Evolutionary conservation across 2,888 invertebrate genomes (phyloP), one percentile per base, ranked within the genome.

Genomic region (Cantharis rufa): DNA sequence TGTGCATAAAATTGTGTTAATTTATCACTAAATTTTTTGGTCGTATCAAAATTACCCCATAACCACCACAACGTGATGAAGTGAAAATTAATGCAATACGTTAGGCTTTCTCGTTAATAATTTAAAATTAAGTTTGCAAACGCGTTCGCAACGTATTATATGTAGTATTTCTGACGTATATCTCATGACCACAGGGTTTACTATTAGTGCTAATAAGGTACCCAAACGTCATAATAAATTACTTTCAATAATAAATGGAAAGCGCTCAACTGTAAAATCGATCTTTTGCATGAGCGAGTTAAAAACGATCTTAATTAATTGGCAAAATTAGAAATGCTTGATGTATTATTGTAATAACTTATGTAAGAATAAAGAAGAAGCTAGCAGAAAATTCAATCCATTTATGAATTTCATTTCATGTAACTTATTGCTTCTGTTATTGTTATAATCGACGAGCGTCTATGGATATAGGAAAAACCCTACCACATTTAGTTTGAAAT

Each of bases 241-340:
- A 78, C 68, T 32, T 71, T 24, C 64, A 71, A 76, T 76, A 81
- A 82, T 81, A 81, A 78, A 80, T 77, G 75, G 74, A 79, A 81
- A 72, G 74, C 80, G 79, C 78, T 82, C 81, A 79, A 79, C 80
- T 70, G 78, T 78, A 80, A 82, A 83, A 83, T 82, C 81, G 79
- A 82, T 81, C 78, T 80, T 79, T 75, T 79, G 82, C 83, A 78
- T 81, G 79, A 81, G 75, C 76, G 79, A 74, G 70, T 74, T 72
- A 74, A 76, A 80, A 76, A 80, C 80, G 76, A 77, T 80, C 81
- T 80, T 82, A 82, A 83, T 85, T 82, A 83, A 83, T 84, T 83
- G 83, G 82, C 69, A 75, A 73, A 77, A 79, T 79, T 80, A 78
- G 76, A 72, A 77, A 69, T 70, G 72, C 24, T 61, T 68, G 75